These are phyloP conservation scores for Apamea epomidion DNA, from an alignment of 2,888 invertebrate genomes.

Conservation along the genomic window DNA sequence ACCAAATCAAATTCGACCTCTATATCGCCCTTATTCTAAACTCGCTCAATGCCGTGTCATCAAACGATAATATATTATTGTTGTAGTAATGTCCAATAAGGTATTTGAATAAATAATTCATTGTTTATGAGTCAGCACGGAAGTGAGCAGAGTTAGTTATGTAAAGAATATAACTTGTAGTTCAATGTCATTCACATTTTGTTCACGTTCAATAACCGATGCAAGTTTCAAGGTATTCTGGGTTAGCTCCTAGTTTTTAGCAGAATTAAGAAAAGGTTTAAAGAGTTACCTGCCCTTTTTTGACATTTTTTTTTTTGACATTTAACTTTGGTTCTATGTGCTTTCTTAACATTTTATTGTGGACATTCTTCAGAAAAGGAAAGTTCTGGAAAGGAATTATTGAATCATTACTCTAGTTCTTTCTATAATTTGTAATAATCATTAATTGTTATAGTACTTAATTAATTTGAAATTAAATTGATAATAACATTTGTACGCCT, in stretches of 20 bases:
- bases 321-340: too few relatives aligned
- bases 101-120: conserved; percentile 43
- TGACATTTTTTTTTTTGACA: too few relatives aligned
- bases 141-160: conserved; percentile 26
- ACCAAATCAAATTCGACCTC: not conserved
- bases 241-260: not conserved
- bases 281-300: too few relatives aligned
- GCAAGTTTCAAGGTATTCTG: not conserved
- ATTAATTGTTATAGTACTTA: too few relatives aligned
- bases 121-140: conserved; percentile 37
- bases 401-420: too few relatives aligned
- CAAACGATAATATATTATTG: not conserved
- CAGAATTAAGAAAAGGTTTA: not conserved
- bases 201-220: conserved; percentile 48
- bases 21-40: not conserved
- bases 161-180: conserved; percentile 9
- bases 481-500: too few relatives aligned
- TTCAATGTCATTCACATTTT: conserved; percentile 49
- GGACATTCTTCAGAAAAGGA: too few relatives aligned
- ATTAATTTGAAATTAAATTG: too few relatives aligned
- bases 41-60: not conserved
- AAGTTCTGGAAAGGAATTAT: too few relatives aligned
- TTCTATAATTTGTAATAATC: too few relatives aligned
- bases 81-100: conserved; percentile 5
- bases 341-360: too few relatives aligned